Evolutionary conservation across 2,797 vertebrate species (phyloP), one percentile per base, ranked within the genome.

Genomic region (Scarus forsteni): DNA sequence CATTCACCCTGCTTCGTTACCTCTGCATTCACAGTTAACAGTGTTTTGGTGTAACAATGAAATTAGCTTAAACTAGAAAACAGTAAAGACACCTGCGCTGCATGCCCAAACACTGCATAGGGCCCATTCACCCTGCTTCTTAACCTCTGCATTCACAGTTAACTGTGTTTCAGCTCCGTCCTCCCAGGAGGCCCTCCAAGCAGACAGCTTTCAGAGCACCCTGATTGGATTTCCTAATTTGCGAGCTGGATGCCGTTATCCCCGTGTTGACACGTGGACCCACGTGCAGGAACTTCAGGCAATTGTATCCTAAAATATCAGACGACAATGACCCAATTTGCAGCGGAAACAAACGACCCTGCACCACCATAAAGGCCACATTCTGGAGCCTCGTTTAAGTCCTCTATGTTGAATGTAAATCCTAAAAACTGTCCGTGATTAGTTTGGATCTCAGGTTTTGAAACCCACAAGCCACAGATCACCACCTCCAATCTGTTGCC

Each of bases 191-290:
- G 75, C 18, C 49, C 36, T 45, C 36, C 8, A 52, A 67, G 78
- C 68, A 61, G 80, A 70, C 67, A 45, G 76, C 75, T 75, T 81
- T 69, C 79, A 70, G 34, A 10, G 18, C 76, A 9, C 73, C 70
- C 56, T 74, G 79, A 88, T 87, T 88, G 73, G 69, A 79, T 83
- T 83, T 68, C 55, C 72, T 81, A 53, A 87, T 85, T 79, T 58
- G 16, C 4, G 36, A 75, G 53, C 73, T 7, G 50, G 71, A 70
- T 60, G 70, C 53, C 45, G 56, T 63, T 48, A 51, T 19, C 42
- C 46, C 54, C 1, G 44, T 38, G 64, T 77, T 51, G 68, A 82
- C 85, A 81, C 69, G 14, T 55, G 73, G 34, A 56, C 16, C 46
- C 67, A 44, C 71, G 58, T 15, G 45, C 73, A 52, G 40, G 55